These are phyloP conservation scores for Zaprionus obscuricornis DNA, from an alignment of 2,888 invertebrate species.

Conservation along the genomic window DNA sequence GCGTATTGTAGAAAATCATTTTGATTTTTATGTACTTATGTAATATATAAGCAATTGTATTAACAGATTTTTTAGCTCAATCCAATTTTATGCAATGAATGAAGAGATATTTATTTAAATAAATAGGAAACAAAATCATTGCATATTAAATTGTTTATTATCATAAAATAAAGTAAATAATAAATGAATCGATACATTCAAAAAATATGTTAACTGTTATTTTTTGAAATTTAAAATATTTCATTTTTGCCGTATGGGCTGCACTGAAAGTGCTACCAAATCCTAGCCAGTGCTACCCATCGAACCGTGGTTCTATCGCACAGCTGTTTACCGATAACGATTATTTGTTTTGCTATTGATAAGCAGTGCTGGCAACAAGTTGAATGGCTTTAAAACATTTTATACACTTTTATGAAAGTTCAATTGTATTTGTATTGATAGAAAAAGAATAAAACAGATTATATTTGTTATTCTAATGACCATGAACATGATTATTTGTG, in stretches of 20 bases:
- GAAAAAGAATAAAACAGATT: no score
- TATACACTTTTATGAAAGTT: no score
- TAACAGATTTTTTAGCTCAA: slow-evolving; percentile 37
- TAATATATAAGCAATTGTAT: slow-evolving; percentile 45
- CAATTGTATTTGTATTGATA: no score
- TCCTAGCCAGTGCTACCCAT: slow-evolving; percentile 31
- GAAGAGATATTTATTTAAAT: slow-evolving; percentile 46
- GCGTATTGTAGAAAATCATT: slow-evolving; percentile 49
- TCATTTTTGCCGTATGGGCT: background rate
- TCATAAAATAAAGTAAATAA: background rate
- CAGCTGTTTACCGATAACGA: slow-evolving; percentile 47
- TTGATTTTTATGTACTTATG: slow-evolving; percentile 66
- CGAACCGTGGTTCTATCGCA: background rate
- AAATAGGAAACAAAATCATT: slow-evolving; percentile 3
- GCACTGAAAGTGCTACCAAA: slow-evolving; percentile 14
- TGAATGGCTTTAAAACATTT: no score
- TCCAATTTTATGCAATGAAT: slow-evolving; percentile 46
- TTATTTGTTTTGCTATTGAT: slow-evolving; percentile 29
- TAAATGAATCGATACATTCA: background rate
- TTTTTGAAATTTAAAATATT: slow-evolving; percentile 1
- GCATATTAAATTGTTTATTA: no score
- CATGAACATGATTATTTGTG: rapidly evolving
- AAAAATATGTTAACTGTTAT: background rate
- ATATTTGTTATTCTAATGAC: no score
- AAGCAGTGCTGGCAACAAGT: slow-evolving; percentile 21